Evolutionary conservation across 2,888 invertebrate species (phyloP), one percentile per base, ranked within the genome.

Genomic region (Stenurella melanura): DNA sequence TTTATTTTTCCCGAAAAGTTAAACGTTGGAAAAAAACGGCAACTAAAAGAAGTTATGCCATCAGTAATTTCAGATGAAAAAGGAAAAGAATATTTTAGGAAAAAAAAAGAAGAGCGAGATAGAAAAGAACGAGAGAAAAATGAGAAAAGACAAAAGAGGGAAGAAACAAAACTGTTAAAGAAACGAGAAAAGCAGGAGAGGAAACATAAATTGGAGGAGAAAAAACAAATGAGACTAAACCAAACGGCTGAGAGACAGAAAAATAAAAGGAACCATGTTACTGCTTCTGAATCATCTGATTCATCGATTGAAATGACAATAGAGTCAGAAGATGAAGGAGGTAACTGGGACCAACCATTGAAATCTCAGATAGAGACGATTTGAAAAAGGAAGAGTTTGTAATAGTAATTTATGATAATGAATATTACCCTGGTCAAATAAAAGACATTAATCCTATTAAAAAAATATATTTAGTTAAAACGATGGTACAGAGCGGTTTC

Each of bases 301-400:
- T 70, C 58, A 10, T 70, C 69, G 38, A 58, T 70, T 70, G 58
- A 70, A 58, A 70, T 70, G 50, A 70, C 58, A 21, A 7, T 57
- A 15, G 58, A 70, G 58, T 57, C 69, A 70, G 69, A 70, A 38
- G 69, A 58, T 58, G 69, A 70, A n/a, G 69, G 69, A 38, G 69
- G 19, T 3, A 70, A 57, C 58, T 70, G 69, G 30, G 69, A 70
- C 50, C 18, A 70, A 70, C 69, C 15, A 19, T 70, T 58, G 57
- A 70, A 57, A 70, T 50, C 19, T 58, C 38, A 21, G 58, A 58
- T 57, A 58, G 34, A 58, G 69, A 57, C 1, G 19, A 70, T 38
- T 58, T 70, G 18, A 58, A 70, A 70, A 58, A 58, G 34, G 58
- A 57, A 70, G 69, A 70, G 19, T 58, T 70, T 58, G 30, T 61